Percentiles rank a stretch among this genome's conserved stretches.
Evolutionary conservation across 2,113 vertebrate species (phyloP).

Genomic region (Apus apus): DNA sequence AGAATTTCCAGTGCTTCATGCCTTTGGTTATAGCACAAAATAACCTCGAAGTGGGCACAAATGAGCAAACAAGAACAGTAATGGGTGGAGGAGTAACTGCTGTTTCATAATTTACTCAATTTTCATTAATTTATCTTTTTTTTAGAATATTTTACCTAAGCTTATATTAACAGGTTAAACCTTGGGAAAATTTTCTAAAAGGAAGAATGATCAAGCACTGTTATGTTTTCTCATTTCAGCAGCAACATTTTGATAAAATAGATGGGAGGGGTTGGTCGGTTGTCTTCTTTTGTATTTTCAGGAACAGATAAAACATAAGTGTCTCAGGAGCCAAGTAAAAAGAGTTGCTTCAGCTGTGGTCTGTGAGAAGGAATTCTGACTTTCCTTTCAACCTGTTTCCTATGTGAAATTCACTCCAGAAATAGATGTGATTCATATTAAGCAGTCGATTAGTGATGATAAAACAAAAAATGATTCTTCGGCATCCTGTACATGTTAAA

Average conservation of each 20-base stretch:
- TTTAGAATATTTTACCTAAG: not conserved
- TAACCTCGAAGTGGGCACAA: not conserved
- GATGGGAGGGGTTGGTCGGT: accelerated
- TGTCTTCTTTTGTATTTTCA: not conserved
- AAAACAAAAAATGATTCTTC: not conserved
- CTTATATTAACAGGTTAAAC: not conserved
- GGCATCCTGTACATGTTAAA: not conserved
- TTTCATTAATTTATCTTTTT: not conserved
- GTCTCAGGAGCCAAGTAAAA: not conserved
- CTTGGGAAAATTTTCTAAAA: not conserved
- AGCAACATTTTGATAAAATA: not conserved
- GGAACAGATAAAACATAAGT: not conserved
- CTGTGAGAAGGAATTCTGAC: not conserved
- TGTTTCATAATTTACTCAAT: not conserved
- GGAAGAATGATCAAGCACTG: not conserved
- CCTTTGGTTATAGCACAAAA: not conserved
- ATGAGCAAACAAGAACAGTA: not conserved
- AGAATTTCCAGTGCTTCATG: not conserved
- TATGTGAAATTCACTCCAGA: not conserved
- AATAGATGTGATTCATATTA: not conserved
- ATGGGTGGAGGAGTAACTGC: not conserved
- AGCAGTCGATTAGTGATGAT: not conserved
- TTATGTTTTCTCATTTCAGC: not conserved
- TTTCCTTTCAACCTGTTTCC: not conserved
- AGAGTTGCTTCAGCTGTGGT: not conserved